Evolutionary conservation across 2,888 invertebrate species (phyloP), one percentile per base, ranked within the genome.

Genomic region (Orthosia gothica): DNA sequence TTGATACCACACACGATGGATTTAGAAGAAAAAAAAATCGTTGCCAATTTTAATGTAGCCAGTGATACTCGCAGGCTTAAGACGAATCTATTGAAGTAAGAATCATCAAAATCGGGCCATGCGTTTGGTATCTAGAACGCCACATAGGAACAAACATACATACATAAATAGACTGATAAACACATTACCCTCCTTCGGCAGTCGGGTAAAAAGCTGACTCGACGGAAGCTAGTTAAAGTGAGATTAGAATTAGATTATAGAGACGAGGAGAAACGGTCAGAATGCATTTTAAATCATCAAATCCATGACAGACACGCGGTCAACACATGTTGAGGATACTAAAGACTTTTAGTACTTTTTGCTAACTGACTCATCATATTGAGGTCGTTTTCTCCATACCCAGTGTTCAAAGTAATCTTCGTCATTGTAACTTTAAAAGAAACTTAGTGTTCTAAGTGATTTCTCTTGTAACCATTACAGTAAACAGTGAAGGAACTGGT

Each of bases 381-480:
- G 75, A 88, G 87, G 88, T 79, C 85, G 81, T 78, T 88, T 84
- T 88, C 84, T 79, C 79, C 75, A 76, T 50, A 64, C 50, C 40
- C 68, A 72, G 70, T 83, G 76, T 70, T 76, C 62, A 63, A 76
- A 72, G 57, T 71, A 79, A 76, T 79, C 32, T 74, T 64, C 45
- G 74, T 68, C 76, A 75, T 86, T 83, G 87, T 86, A 81, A 70
- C 77, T 84, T 86, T 80, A 80, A 87, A 81, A 75, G 55, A 76
- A 67, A 74, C 87, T 86, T 73, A 67, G 80, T 83, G 70, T 80
- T 81, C 73, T 87, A 90, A 91, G 89, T 92, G 90, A 88, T 90
- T 92, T 93, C 87, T 91, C 91, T 89, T 88, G 91, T 91, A 86
- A 81, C 86, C 76, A 88, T 84, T 84, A 80, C 70, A 84, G 84